Conservation (phyloP, 1,140 invertebrate genomes). For the Drosophila auraria region DNA sequence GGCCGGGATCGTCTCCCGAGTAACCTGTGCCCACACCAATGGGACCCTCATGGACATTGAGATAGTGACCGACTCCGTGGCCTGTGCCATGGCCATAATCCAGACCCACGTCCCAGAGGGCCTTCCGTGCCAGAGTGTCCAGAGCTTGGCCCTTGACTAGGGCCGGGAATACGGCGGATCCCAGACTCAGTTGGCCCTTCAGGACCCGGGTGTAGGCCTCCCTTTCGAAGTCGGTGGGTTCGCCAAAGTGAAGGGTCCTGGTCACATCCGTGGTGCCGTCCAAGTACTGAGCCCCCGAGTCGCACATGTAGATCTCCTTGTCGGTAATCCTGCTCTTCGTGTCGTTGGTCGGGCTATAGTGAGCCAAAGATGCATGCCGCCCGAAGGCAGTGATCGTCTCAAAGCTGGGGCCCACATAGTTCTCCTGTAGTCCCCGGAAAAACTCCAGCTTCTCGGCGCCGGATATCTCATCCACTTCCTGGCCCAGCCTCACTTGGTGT, state of each 20-base stretch:
- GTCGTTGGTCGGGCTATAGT: slow-evolving; percentile 92
- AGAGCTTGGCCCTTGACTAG: slow-evolving; percentile 92
- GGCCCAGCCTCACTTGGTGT: slow-evolving; percentile 87
- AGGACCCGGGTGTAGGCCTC: slow-evolving; percentile 97
- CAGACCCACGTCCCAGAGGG: slow-evolving; percentile 96
- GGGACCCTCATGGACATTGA: slow-evolving; percentile 98
- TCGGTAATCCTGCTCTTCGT: slow-evolving; percentile 89
- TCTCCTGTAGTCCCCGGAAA: slow-evolving; percentile 91
- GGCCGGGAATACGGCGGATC: slow-evolving; percentile 91
- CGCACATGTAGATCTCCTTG: slow-evolving; percentile 94
- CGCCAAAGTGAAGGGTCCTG: slow-evolving; percentile 95
- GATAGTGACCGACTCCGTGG: slow-evolving; percentile 97
- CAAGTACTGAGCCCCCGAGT: slow-evolving; percentile 95
- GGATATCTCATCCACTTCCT: slow-evolving; percentile 92
- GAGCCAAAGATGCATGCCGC: slow-evolving; percentile 97
- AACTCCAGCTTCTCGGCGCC: slow-evolving; percentile 93
- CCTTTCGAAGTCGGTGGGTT: slow-evolving; percentile 91
- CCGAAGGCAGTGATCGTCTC: slow-evolving; percentile 96
- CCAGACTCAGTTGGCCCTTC: slow-evolving; percentile 94
- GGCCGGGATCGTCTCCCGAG: slow-evolving; percentile 90
- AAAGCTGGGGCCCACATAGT: slow-evolving; percentile 96
- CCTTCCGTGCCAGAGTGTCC: slow-evolving; percentile 94
- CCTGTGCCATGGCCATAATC: slow-evolving; percentile 99
- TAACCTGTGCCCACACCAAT: slow-evolving; percentile 90
- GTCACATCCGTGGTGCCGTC: slow-evolving; percentile 99